Base-by-base conservation (phyloP, 1,140 invertebrate species). In the Cylas formicarius region DNA sequence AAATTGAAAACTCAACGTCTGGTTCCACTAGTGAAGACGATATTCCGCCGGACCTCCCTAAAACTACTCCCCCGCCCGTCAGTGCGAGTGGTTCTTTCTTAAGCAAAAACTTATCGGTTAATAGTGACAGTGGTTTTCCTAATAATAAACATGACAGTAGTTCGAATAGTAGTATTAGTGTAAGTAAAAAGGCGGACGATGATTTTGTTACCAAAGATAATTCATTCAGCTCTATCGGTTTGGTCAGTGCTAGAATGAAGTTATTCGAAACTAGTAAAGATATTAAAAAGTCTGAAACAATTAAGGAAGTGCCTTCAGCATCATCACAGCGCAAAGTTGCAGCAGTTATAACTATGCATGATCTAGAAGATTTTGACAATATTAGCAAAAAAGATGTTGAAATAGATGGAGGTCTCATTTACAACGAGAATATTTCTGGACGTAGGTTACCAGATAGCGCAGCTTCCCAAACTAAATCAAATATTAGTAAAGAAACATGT, bases 201-300 rank as follows among this genome's bases (percentile, higher is more conserved):
- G 50, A 49, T 53, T 38, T 50, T 61, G 57, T 58, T 62, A 64
- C 62, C 62, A 64, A 64, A 64, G 60, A 64, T 48, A 40, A 39
- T 45, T 41, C 29, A 48, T 18, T 38, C 10, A 45, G 37, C 28
- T 50, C 49, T 37, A 34, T 33, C 45, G 44, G 38, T 11, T 9
- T 40, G 17, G 34, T 32, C 18, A 47, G 53, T 41, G 42, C 53
- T 44, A 53, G 59, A 44, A 55, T 57, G 53, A 42, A 44, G 32
- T 49, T 63, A 39, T 63, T 63, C 43, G 61, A 63, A 57, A 55
- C 44, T 53, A 36, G 42, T 51, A 33, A 41, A 48, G 34, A 51
- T 44, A 48, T 44, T 41, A 48, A 56, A 48, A 41, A 47, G 53
- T 39, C 39, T 29, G 14, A 11, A 26, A 34, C 29, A 38, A 45